Conservation (phyloP, 2,797 vertebrate species). For the Tenualosa thibaudeaui region DNA sequence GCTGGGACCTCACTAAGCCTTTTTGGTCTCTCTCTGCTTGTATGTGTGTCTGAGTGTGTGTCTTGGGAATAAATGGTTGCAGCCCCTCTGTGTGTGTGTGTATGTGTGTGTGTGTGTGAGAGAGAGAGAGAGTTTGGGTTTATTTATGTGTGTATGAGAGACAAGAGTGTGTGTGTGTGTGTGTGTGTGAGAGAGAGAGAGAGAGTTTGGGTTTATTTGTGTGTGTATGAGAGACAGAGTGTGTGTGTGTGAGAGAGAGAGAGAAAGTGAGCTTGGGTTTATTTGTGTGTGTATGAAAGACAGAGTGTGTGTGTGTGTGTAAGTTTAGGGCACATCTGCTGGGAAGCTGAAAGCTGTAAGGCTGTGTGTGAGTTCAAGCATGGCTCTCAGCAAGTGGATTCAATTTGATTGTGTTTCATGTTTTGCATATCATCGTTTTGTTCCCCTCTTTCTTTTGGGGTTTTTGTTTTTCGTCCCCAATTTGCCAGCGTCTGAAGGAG, state of each 20-base stretch:
- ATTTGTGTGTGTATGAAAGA: neutral
- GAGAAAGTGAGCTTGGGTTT: neutral
- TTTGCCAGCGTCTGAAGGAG: too few relatives aligned
- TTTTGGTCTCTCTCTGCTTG: constrained; percentile 14
- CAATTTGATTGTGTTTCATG: constrained; percentile 35
- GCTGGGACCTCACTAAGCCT: constrained; percentile 28
- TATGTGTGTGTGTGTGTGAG: constrained; percentile 20
- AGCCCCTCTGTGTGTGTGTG: neutral
- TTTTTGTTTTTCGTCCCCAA: neutral
- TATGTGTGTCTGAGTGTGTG: neutral
- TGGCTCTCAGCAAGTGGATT: constrained; percentile 37
- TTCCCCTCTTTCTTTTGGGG: neutral
- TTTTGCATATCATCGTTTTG: constrained; percentile 31
- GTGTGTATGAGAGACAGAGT: constrained; percentile 7
- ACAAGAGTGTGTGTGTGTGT: neutral
- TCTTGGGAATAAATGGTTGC: constrained; percentile 21
- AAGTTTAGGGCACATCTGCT: constrained; percentile 38
- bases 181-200: neutral
- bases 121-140: neutral
- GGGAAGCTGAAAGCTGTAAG: constrained; percentile 24
- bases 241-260: neutral
- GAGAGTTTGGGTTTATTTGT: neutral
- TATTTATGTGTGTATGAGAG: too few relatives aligned
- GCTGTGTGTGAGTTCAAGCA: constrained; percentile 12
- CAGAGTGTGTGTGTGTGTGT: constrained; percentile 23